A percentile compares a stretch with the other conserved stretches of the same genome.
Conservation (phyloP, 2,888 invertebrate genomes). For the Patella ulyssiponensis region DNA sequence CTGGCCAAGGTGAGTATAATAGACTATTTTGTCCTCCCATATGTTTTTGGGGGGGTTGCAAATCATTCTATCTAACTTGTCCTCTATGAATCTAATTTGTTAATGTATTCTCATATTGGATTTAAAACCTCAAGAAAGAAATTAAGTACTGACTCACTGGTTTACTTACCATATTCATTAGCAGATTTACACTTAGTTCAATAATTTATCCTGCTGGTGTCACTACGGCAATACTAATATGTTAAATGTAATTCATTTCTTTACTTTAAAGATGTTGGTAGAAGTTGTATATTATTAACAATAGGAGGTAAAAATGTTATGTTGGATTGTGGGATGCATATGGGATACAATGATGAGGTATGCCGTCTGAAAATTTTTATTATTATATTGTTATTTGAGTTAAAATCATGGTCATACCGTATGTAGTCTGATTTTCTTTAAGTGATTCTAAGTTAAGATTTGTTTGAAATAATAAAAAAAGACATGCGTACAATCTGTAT, state of each 20-base stretch:
- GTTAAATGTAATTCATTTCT: background rate
- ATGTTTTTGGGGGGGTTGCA: background rate
- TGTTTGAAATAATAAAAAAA: no score
- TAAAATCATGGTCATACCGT: background rate
- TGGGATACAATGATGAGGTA: constrained; percentile 97
- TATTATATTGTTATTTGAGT: background rate
- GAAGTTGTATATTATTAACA: constrained; percentile 94
- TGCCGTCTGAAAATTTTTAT: constrained; percentile 30
- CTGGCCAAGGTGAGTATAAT: constrained; percentile 61
- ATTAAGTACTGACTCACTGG: no score
- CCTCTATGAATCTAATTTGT: no score
- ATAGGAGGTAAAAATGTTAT: constrained; percentile 99
- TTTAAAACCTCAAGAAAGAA: no score
- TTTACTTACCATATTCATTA: no score
- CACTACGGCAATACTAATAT: no score
- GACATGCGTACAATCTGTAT: no score
- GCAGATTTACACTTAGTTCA: no score
- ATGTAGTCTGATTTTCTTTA: no score
- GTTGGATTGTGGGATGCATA: constrained; percentile 99
- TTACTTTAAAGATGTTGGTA: constrained; percentile 85
- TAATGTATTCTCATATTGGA: no score
- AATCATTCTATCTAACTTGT: background rate
- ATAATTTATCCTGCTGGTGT: no score
- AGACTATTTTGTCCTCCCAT: background rate
- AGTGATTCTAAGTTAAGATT: no score